A percentile compares a stretch with the other conserved stretches of the same genome.
Conservation (phyloP, 2,888 invertebrate species). For the Dynastes grantii region DNA sequence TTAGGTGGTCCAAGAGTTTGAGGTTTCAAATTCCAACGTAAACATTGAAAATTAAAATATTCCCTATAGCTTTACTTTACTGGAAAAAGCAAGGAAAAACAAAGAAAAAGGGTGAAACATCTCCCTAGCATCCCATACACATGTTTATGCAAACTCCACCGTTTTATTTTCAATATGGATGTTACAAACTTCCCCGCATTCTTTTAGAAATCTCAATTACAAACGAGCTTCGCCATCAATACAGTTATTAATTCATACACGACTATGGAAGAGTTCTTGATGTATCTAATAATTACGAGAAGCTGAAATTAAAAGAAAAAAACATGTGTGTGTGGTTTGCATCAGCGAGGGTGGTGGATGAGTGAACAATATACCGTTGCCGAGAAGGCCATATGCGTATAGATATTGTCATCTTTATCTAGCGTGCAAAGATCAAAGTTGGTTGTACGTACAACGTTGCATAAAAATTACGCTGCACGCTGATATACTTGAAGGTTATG, state of each 20-base stretch:
- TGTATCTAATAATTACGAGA: constrained; percentile 50
- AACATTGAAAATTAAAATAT: too few species aligned
- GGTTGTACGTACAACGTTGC: constrained; percentile 38
- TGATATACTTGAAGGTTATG: constrained; percentile 42
- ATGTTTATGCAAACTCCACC: not conserved
- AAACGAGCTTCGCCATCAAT: constrained; percentile 5
- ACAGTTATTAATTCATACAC: constrained; percentile 52
- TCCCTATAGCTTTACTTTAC: not conserved
- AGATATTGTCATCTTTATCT: constrained; percentile 33
- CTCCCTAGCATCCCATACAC: not conserved
- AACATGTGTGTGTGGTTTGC: constrained; percentile 23
- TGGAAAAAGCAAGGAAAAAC: not conserved
- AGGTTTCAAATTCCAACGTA: not conserved
- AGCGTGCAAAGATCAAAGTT: constrained; percentile 22
- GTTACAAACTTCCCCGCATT: not conserved
- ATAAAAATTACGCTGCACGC: constrained; percentile 31
- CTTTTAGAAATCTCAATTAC: not conserved
- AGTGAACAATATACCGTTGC: constrained; percentile 17
- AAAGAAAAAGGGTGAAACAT: too few species aligned
- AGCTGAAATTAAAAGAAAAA: constrained; percentile 40
- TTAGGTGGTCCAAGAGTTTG: too few species aligned
- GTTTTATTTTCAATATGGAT: not conserved
- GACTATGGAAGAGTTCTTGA: constrained; percentile 47
- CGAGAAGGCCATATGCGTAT: constrained; percentile 22
- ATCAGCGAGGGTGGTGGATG: constrained; percentile 17